These are phyloP conservation scores for Panthera leo DNA, from an alignment of 2,113 vertebrate species.

Conservation along the genomic window DNA sequence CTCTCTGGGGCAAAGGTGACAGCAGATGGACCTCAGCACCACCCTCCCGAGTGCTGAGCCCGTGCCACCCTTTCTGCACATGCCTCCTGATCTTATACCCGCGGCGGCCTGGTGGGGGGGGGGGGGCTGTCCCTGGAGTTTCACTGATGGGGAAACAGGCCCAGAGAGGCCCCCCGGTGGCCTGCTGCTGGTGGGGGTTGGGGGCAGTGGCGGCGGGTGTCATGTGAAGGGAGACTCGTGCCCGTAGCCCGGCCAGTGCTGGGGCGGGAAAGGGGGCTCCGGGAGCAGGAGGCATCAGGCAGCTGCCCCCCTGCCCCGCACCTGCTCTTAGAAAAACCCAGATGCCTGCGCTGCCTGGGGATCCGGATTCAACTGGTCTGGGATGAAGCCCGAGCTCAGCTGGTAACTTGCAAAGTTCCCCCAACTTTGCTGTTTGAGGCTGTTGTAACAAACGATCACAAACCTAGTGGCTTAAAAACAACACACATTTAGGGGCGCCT, in stretches of 20 bases:
- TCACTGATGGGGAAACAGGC: background rate
- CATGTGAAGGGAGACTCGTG: background rate
- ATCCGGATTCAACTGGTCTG: too few relatives aligned
- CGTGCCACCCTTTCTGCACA: too few relatives aligned
- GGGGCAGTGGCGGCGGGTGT: background rate
- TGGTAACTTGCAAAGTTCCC: background rate
- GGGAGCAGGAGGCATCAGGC: background rate
- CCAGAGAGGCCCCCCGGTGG: background rate
- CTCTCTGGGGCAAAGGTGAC: background rate
- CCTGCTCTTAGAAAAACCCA: too few relatives aligned
- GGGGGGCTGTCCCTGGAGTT: rapidly evolving
- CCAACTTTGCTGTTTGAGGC: background rate
- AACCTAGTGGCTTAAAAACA: background rate
- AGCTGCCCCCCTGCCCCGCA: background rate
- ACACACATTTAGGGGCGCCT: background rate
- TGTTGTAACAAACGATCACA: background rate
- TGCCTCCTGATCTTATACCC: background rate
- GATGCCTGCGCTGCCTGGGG: background rate
- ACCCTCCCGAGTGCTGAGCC: rapidly evolving
- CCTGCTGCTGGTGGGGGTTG: too few relatives aligned
- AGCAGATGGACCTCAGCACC: background rate
- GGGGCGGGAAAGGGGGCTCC: background rate
- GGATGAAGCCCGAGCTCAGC: background rate
- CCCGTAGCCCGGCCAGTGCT: background rate
- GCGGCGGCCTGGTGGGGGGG: background rate